Evolutionary conservation across 2,797 vertebrate genomes (phyloP).

Genomic region (Rousettus madagascariensis): DNA sequence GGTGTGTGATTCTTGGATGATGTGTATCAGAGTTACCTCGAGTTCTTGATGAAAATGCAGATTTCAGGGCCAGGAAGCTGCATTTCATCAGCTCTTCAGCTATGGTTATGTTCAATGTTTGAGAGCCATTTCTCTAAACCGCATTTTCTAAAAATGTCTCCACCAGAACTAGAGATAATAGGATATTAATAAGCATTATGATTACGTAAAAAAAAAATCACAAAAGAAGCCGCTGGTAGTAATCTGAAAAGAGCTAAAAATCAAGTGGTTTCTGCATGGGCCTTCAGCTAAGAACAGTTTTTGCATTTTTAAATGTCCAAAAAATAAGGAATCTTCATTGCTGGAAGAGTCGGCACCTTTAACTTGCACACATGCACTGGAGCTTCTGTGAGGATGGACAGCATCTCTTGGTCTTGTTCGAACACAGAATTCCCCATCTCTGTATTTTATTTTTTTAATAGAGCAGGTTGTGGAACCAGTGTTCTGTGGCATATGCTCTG

Average conservation of each 20-base stretch:
- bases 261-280: background rate
- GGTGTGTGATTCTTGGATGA: background rate
- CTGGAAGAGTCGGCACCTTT: background rate
- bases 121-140: background rate
- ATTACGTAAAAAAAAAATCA: background rate
- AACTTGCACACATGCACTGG: background rate
- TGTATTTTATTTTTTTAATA: background rate
- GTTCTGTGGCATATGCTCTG: background rate
- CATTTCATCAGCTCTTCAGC: background rate
- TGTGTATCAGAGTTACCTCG: background rate
- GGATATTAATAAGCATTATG: background rate
- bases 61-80: background rate
- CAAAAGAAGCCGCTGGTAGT: background rate
- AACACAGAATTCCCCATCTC: background rate
- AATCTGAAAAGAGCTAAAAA: background rate
- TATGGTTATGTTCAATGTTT: background rate
- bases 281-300: background rate
- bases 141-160: constrained; percentile 1
- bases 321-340: background rate
- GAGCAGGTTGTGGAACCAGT: background rate
- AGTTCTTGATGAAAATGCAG: background rate
- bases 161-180: background rate
- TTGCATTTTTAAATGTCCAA: background rate
- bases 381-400: background rate
- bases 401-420: background rate